These are phyloP conservation scores for Phengaris alcon DNA, from an alignment of 2,888 invertebrate genomes.

Conservation along the genomic window DNA sequence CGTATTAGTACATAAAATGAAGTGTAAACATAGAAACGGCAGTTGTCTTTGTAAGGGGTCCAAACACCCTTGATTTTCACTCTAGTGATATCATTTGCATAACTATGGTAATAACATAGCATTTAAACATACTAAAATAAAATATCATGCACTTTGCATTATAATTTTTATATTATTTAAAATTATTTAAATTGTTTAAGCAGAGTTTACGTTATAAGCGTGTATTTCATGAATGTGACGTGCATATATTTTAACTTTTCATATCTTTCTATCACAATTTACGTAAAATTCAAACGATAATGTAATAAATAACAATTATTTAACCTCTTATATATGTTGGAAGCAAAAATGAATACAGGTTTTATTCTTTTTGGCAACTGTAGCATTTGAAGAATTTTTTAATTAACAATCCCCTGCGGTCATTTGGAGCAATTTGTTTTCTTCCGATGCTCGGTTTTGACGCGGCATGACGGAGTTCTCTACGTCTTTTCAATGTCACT, in stretches of 20 bases:
- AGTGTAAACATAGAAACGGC: no score
- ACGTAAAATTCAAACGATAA: not conserved
- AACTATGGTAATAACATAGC: no score
- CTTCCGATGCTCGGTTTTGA: constrained; percentile 45
- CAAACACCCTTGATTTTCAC: not conserved
- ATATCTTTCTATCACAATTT: not conserved
- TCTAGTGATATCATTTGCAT: not conserved
- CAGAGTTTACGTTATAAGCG: not conserved
- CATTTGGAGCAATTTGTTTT: constrained; percentile 49
- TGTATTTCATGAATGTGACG: not conserved
- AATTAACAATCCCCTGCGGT: constrained; percentile 33
- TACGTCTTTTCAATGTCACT: constrained; percentile 57
- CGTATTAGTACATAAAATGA: no score
- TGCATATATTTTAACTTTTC: not conserved
- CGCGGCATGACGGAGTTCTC: constrained; percentile 49
- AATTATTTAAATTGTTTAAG: no score
- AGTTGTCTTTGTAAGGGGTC: no score
- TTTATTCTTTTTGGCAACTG: constrained; percentile 9
- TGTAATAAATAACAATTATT: constrained; percentile 13
- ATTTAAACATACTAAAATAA: not conserved
- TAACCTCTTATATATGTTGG: not conserved
- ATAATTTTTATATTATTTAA: no score
- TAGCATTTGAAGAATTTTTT: constrained; percentile 14
- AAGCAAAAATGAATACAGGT: not conserved
- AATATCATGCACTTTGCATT: not conserved